Evolutionary conservation across 1,140 invertebrate genomes (phyloP).

Genomic region (Zelostemma sp.): DNA sequence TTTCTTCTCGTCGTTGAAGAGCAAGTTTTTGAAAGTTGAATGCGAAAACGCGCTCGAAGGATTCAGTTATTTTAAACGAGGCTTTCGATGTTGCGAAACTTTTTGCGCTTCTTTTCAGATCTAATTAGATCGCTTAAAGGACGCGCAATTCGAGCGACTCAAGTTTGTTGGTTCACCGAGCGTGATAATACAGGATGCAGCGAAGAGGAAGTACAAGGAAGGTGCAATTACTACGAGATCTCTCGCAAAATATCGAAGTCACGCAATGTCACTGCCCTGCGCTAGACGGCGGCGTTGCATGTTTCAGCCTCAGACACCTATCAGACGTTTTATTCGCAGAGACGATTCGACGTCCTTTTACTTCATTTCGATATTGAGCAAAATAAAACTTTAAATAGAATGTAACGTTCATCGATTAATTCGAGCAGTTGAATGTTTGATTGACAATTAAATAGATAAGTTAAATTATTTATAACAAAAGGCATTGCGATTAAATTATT

Average conservation of each 20-base stretch:
- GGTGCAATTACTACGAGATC: slow-evolving; percentile 21
- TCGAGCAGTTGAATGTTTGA: too few relatives aligned
- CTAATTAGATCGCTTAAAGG: neutral
- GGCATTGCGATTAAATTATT: too few relatives aligned
- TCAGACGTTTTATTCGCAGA: slow-evolving; percentile 4
- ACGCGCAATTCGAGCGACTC: neutral
- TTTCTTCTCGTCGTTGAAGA: too few relatives aligned
- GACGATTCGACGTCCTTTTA: neutral
- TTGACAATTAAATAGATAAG: too few relatives aligned
- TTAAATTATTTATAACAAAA: too few relatives aligned
- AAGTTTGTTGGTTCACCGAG: slow-evolving; percentile 13
- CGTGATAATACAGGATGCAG: slow-evolving; percentile 23
- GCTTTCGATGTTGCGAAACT: neutral
- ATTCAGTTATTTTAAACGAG: too few relatives aligned
- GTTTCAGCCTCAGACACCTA: neutral
- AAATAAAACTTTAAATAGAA: too few relatives aligned
- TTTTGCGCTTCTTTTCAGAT: neutral
- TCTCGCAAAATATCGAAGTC: slow-evolving; percentile 17
- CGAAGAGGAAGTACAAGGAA: slow-evolving; percentile 25
- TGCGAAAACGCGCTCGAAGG: too few relatives aligned
- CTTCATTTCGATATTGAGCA: too few relatives aligned
- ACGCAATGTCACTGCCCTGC: slow-evolving; percentile 14
- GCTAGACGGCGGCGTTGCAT: neutral
- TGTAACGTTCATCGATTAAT: too few relatives aligned
- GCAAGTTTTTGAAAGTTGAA: too few relatives aligned